Evolutionary conservation across 1,140 invertebrate species (phyloP), one percentile per base, ranked within the genome.

Genomic region (Drosophila auraria): DNA sequence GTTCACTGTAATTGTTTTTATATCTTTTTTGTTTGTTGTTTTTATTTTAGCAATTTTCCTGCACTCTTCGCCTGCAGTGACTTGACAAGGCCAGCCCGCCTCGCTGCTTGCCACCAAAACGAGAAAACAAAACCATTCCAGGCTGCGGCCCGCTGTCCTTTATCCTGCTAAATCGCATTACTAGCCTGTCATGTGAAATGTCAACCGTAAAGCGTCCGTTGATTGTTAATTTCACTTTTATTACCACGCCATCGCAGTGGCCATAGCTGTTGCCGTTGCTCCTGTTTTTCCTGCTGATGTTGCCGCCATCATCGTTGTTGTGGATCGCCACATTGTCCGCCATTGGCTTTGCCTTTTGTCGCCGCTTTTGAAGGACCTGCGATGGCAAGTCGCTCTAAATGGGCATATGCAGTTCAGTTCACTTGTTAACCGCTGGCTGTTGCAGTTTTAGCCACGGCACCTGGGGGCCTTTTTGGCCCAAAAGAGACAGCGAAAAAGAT

Each of bases 201-300:
- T 92, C 87, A 92, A 91, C 83, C 87, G 83, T 91, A 86, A 91
- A 92, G 83, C 91, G 91, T 90, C 84, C 82, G 87, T 70, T 92
- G 91, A 92, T 92, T 92, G 91, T 92, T 92, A 83, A 86, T 84
- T 92, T 92, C 91, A 91, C 87, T 92, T 91, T 90, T 91, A 91
- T 84, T 86, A 80, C 72, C 60, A 63, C 77, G 63, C 50, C 64
- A 66, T 61, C 51, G 64, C 66, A 14, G 38, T 61, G n/a, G 25
- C 36, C 33, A 11, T 51, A 20, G 27, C 36, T 70, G 49, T 57
- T 45, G 47, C 47, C 62, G 47, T 38, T 53, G 60, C 47, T 62
- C 45, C 42, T 47, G 50, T 45, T 64, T 42, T 44, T 60, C 36
- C 33, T 66, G 15, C 30, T 61, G 51, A 20, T 51, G 36, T 36